Conservation (phyloP, 2,797 vertebrate genomes). For the Furcifer pardalis region DNA sequence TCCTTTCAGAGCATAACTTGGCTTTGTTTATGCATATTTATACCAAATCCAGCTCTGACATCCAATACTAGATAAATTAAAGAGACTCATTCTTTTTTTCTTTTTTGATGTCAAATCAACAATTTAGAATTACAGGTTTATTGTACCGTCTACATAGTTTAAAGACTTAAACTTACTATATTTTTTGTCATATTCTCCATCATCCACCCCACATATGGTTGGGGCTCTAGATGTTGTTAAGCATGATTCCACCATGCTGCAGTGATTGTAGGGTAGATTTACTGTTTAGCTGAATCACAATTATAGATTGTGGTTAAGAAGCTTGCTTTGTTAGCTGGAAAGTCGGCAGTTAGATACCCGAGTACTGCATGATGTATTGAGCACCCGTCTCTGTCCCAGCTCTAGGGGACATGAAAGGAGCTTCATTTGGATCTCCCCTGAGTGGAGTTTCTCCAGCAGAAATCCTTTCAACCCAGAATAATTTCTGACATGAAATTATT, state of each 20-base stretch:
- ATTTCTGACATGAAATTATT: no score
- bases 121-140: conserved; percentile 22
- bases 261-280: not conserved
- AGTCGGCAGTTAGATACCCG: no score
- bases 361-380: no score
- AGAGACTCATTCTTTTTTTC: conserved; percentile 27
- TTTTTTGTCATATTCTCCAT: not conserved
- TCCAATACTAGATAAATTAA: conserved; percentile 26
- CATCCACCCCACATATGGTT: not conserved
- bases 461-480: no score
- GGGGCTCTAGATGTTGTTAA: not conserved
- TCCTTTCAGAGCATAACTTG: not conserved
- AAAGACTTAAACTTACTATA: not conserved
- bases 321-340: no score
- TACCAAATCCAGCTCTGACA: conserved; percentile 23
- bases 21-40: conserved; percentile 18
- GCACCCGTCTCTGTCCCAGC: no score
- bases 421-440: no score
- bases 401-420: no score
- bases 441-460: no score
- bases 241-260: not conserved
- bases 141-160: not conserved
- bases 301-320: no score
- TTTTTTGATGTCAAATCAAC: conserved; percentile 4
- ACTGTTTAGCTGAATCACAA: not conserved